Evolutionary conservation across 2,888 invertebrate species (phyloP), one percentile per base, ranked within the genome.

Genomic region (Reticulitermes lucifugus): DNA sequence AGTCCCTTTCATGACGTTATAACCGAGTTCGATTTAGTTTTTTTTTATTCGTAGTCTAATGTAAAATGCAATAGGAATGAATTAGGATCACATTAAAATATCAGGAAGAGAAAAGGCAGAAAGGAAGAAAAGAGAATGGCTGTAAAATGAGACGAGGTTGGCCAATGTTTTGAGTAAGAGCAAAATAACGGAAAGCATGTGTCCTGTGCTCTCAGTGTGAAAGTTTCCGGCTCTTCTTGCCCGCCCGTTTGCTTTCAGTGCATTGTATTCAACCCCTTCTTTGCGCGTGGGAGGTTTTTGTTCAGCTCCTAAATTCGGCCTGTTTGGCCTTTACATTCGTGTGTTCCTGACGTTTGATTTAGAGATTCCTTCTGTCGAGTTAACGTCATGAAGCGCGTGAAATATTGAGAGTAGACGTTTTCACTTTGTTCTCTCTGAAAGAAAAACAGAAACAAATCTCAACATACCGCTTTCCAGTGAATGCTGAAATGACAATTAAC

Each of bases 321-420:
- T 65, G 65, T 65, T n/a, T n/a, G n/a, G 9, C 25, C 25, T 12
- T 35, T 22, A 41, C 18, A 41, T 73, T 73, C 35, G 73, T 41
- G 35, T 21, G 22, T 46, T 21, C 22, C 9, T 18, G 25, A 43
- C 77, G 12, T 77, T 77, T 46, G 77, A 46, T 51, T 77, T 77
- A 77, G 43, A 41, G 73, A 73, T 35, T 29, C 35, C 21, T 29
- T 29, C 14, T 77, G 77, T 77, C 77, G 9, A n/a, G 77, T 25
- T 77, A 77, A 77, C 22, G n/a, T 46, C 77, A 46, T 46, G 35
- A 77, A 43, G 22, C n/a, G 51, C 77, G n/a, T 77, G 77, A 77
- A 77, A 77, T 77, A 51, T 46, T n/a, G 77, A 77, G 35, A 22
- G 43, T n/a, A 46, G 12, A 51, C 22, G 77, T n/a, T 51, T 43